Base-by-base conservation (phyloP, 2,888 invertebrate species). In the Synanthedon tipuliformis region DNA sequence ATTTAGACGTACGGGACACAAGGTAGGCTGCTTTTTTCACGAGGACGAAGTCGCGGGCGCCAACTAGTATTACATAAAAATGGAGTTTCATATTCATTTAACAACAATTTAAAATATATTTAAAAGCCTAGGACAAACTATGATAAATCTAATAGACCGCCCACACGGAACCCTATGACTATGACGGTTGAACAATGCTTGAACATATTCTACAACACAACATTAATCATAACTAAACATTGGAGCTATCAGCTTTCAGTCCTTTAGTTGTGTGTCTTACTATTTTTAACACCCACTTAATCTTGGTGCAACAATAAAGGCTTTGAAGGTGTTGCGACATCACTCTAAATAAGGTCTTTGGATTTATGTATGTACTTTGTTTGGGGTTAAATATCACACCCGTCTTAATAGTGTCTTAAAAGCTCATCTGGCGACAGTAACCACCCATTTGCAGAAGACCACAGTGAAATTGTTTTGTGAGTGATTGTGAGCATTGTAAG, bases 201-300 rank as follows among this genome's bases (percentile, higher is more conserved):
- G 58, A 71, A 80, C 80, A 76, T 64, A 74, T 68, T 69, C 65
- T 66, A 71, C 74, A 79, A 81, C 81, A 81, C 78, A 71, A 75
- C 69, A 81, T 86, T 85, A 84, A 86, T 87, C 84, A 86, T 73
- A 70, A 72, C 65, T 59, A 67, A 68, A 76, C 78, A 76, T 73
- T 73, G 67, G 23, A 72, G 62, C 77, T 75, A 81, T 78, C 75
- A 71, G 83, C 82, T 82, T 76, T 81, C 82, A 77, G 76, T 78
- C 73, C 77, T 78, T 75, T 70, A 66, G 71, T 68, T 65, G 64
- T 75, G 62, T 71, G 75, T 77, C 76, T 81, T 81, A 78, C 77
- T 72, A 80, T 86, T 86, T 84, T 85, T 83, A 84, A 86, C 85
- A 83, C 84, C 86, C 84, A 86, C 85, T 82, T 79, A 74, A 78